A percentile compares a stretch with the other conserved stretches of the same genome.
Conservation (phyloP, 2,113 vertebrate genomes). For the Machaerirhynchus nigripectus region DNA sequence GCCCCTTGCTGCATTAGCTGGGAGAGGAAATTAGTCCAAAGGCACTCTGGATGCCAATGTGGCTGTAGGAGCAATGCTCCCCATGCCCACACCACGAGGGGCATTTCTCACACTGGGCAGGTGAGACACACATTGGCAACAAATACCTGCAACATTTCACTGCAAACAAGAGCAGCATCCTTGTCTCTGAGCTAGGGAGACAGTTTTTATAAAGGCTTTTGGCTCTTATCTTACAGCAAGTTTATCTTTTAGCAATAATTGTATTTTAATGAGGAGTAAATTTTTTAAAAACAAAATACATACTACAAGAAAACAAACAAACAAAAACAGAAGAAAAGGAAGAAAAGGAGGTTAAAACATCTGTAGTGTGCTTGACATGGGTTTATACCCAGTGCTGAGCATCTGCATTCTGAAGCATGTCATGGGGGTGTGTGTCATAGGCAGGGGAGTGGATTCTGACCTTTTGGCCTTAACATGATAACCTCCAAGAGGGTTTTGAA, state of each 20-base stretch:
- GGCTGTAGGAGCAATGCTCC: background rate
- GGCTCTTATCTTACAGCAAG: background rate
- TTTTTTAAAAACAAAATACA: background rate
- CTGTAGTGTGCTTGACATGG: background rate
- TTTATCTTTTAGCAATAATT: background rate
- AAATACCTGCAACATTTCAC: background rate
- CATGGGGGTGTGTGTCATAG: background rate
- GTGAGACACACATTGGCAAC: background rate
- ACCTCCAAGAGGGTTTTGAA: background rate
- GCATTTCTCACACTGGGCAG: background rate
- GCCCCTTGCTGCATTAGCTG: background rate
- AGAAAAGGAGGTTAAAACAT: background rate
- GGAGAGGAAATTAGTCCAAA: background rate
- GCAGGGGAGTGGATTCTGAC: background rate
- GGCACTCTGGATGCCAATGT: background rate
- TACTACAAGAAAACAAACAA: background rate
- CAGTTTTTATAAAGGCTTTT: background rate
- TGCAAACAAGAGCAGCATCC: background rate
- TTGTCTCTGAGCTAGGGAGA: background rate
- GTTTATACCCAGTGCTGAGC: background rate
- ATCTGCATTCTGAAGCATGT: background rate
- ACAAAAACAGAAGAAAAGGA: background rate
- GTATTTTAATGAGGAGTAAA: background rate
- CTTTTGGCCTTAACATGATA: constrained; percentile 2
- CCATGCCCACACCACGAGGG: background rate